These are phyloP conservation scores for Stercorarius parasiticus DNA, from an alignment of 2,113 vertebrate genomes.

Conservation along the genomic window DNA sequence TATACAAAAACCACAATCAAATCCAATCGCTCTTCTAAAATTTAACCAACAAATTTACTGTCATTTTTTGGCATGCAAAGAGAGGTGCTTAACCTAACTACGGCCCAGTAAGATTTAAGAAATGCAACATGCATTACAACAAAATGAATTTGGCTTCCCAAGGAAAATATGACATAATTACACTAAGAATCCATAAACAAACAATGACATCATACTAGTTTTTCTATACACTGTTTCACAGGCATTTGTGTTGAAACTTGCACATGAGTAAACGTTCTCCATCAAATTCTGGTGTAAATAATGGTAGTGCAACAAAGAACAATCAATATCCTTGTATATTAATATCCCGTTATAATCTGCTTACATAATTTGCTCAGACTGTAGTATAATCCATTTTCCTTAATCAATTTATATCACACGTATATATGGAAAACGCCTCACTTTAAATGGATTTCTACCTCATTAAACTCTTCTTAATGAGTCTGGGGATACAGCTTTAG, in stretches of 20 bases:
- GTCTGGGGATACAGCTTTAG: conserved; percentile 7
- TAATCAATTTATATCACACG: background rate
- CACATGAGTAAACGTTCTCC: background rate
- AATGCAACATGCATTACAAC: background rate
- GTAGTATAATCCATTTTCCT: background rate
- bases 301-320: background rate
- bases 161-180: background rate
- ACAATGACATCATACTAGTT: background rate
- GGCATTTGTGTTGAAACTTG: background rate
- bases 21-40: background rate
- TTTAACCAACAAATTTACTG: background rate
- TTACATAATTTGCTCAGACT: background rate
- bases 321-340: background rate
- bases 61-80: background rate
- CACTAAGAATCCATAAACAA: background rate
- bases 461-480: conserved; percentile 35
- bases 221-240: background rate
- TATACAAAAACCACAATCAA: background rate
- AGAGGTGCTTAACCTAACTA: background rate
- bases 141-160: background rate
- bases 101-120: background rate
- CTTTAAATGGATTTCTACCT: conserved; percentile 12
- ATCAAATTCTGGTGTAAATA: background rate
- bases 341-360: background rate
- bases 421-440: background rate